Evolutionary conservation across 2,113 vertebrate species (phyloP).

Genomic region (Pituophis catenifer): DNA sequence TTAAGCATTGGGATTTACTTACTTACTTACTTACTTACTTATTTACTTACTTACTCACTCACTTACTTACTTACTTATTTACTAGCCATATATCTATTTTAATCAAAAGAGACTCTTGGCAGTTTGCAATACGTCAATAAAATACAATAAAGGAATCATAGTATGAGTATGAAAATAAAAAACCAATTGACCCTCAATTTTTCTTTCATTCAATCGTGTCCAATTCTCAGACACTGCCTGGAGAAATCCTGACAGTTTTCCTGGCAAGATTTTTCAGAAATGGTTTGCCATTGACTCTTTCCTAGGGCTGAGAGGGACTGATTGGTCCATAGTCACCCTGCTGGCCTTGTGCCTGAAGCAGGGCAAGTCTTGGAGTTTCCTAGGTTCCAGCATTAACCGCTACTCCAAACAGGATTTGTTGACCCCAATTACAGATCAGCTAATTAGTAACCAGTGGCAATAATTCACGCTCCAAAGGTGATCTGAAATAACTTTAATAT

Average conservation of each 20-base stretch:
- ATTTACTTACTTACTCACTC: background rate
- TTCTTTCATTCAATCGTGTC: background rate
- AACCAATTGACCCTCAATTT: background rate
- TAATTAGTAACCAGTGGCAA: background rate
- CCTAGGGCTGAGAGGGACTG: background rate
- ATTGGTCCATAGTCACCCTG: background rate
- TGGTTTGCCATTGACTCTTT: background rate
- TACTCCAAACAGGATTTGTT: background rate
- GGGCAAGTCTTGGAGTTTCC: background rate
- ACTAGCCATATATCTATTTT: background rate
- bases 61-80: too few species aligned
- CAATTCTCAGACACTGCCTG: background rate
- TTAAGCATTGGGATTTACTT: too few species aligned
- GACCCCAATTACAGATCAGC: background rate
- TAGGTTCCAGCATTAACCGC: background rate
- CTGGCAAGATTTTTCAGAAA: background rate
- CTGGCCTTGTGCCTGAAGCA: background rate
- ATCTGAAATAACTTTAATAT: background rate
- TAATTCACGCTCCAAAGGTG: background rate
- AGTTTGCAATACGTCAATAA: background rate
- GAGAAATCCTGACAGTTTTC: background rate
- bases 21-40: too few species aligned
- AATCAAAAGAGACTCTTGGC: background rate
- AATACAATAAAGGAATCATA: background rate
- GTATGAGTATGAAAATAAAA: background rate